Conservation (phyloP, 2,888 invertebrate species). For the Biston betularia region DNA sequence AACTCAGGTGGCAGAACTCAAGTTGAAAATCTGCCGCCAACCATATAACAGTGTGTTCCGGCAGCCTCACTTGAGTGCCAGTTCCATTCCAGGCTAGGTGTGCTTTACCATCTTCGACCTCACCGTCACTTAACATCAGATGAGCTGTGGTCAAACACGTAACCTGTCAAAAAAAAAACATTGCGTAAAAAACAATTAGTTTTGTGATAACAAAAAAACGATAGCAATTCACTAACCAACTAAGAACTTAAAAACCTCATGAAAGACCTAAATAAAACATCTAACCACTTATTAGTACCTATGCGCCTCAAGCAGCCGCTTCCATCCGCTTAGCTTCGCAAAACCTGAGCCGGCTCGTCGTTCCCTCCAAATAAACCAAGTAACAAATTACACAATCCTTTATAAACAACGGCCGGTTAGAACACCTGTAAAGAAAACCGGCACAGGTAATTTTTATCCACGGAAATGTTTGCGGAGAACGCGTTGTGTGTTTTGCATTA, state of each 20-base stretch:
- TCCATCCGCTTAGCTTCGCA: slow-evolving; percentile 14
- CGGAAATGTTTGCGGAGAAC: slow-evolving; percentile 35
- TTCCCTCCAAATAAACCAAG: slow-evolving; percentile 35
- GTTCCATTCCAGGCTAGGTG: too few relatives aligned
- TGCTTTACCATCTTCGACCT: too few relatives aligned
- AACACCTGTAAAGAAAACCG: slow-evolving; percentile 44
- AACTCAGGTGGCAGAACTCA: too few relatives aligned
- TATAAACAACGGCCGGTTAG: slow-evolving; percentile 43
- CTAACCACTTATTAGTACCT: not conserved
- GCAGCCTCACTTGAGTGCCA: too few relatives aligned
- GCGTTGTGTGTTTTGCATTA: slow-evolving; percentile 43
- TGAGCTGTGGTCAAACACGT: too few relatives aligned
- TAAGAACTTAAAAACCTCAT: not conserved
- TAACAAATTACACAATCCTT: slow-evolving; percentile 47
- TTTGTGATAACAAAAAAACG: too few relatives aligned
- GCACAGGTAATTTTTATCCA: slow-evolving; percentile 40
- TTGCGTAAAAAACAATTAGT: too few relatives aligned
- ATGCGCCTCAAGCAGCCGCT: not conserved
- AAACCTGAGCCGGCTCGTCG: slow-evolving; percentile 23
- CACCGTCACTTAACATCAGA: too few relatives aligned
- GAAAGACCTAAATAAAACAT: not conserved
- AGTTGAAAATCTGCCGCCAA: too few relatives aligned
- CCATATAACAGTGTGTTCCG: too few relatives aligned
- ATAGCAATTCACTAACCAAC: too few relatives aligned
- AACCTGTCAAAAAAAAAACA: too few relatives aligned